Conservation (phyloP, 1,140 invertebrate genomes). For the Drosophila mayri region DNA sequence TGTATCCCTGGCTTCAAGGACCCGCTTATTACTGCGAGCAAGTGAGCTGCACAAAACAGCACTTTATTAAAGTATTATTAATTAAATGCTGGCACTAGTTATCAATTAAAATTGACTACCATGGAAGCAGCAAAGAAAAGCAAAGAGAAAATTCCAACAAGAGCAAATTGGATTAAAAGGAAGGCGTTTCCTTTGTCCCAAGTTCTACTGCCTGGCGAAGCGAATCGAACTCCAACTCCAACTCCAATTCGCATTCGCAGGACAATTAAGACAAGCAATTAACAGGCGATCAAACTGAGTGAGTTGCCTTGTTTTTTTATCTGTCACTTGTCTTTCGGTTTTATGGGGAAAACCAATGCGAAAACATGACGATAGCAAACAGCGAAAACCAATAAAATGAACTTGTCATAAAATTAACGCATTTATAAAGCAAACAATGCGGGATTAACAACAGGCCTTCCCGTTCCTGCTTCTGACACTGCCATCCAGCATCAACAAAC, state of each 20-base stretch:
- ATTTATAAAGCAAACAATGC: slow-evolving; percentile 81
- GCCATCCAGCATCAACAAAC: slow-evolving; percentile 20
- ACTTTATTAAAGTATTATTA: slow-evolving; percentile 64
- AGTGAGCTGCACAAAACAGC: slow-evolving; percentile 34
- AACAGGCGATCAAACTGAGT: slow-evolving; percentile 78
- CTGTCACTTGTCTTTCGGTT: slow-evolving; percentile 49
- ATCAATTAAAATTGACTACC: slow-evolving; percentile 60
- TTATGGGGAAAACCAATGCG: slow-evolving; percentile 68
- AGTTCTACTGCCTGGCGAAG: slow-evolving; percentile 10
- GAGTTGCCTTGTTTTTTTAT: slow-evolving; percentile 44
- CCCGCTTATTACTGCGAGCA: slow-evolving; percentile 11
- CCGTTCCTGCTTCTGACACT: slow-evolving; percentile 16
- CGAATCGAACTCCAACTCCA: slow-evolving; percentile 2
- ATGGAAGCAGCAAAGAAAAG: slow-evolving; percentile 15
- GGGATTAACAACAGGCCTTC: slow-evolving; percentile 66
- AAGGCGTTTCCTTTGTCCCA: slow-evolving; percentile 18
- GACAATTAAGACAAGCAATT: slow-evolving; percentile 78
- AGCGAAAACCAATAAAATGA: slow-evolving; percentile 81
- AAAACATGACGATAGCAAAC: slow-evolving; percentile 71
- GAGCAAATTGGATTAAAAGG: slow-evolving; percentile 24
- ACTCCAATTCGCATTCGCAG: slow-evolving; percentile 8
- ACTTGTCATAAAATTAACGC: slow-evolving; percentile 83
- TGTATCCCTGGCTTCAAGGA: slow-evolving; percentile 24
- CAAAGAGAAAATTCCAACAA: neutral
- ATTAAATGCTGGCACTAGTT: slow-evolving; percentile 53